These are phyloP conservation scores for Agelas oroides DNA, from an alignment of 37 sponge, comb jelly and placozoan species.

Conservation along the genomic window DNA sequence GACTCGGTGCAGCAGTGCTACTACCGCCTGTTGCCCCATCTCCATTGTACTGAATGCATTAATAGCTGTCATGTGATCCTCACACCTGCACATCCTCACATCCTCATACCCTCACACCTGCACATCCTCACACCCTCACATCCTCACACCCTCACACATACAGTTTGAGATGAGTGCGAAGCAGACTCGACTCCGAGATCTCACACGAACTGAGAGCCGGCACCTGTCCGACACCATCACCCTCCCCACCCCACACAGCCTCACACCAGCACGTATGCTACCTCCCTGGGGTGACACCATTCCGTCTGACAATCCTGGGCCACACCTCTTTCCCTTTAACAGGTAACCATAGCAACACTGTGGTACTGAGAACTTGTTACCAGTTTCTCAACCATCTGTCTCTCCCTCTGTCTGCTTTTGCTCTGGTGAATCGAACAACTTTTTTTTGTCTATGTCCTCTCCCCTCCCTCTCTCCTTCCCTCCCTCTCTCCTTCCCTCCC, in stretches of 20 bases:
- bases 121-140: background rate
- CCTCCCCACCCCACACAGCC: slow-evolving; percentile 11
- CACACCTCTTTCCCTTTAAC: slow-evolving; percentile 17
- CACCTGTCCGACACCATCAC: background rate
- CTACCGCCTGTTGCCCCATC: too few species aligned
- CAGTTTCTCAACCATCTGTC: too few species aligned
- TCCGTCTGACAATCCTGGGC: background rate
- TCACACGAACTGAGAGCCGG: background rate
- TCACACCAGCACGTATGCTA: background rate
- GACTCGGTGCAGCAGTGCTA: too few species aligned
- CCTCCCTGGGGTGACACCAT: slow-evolving; percentile 10
- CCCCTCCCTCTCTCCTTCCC: too few species aligned
- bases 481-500: too few species aligned
- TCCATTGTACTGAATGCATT: too few species aligned
- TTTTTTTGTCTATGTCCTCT: too few species aligned
- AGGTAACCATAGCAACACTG: background rate
- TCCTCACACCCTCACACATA: background rate
- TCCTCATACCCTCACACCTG: background rate
- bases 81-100: too few species aligned
- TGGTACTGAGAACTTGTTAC: too few species aligned
- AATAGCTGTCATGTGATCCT: too few species aligned
- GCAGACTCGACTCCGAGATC: slow-evolving; percentile 12
- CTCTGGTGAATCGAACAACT: too few species aligned
- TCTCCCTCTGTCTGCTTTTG: too few species aligned
- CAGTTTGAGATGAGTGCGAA: slow-evolving; percentile 29